Conservation (phyloP, 2,113 vertebrate species). For the Gymnobelideus leadbeateri region DNA sequence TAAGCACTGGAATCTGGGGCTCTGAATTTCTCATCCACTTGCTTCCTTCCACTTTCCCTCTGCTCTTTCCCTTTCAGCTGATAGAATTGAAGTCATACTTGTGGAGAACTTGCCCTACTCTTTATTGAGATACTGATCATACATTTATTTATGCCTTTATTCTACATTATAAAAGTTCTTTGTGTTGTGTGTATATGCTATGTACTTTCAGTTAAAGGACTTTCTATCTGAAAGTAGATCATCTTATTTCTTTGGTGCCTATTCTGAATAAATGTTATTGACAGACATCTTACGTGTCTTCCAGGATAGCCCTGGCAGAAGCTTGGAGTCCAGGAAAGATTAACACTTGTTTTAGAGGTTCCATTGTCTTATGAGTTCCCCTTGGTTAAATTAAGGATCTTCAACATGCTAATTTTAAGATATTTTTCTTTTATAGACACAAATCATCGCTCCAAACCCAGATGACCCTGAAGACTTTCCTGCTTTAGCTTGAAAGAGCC, state of each 20-base stretch:
- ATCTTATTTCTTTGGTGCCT: not conserved
- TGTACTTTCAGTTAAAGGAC: not conserved
- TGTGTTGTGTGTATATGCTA: not conserved
- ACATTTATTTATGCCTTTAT: not conserved
- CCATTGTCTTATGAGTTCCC: not conserved
- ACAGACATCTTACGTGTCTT: not conserved
- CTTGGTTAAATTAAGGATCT: not conserved
- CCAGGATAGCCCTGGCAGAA: not conserved
- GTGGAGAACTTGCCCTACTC: not conserved
- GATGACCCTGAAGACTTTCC: conserved; percentile 97
- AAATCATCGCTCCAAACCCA: conserved; percentile 88
- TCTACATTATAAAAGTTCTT: not conserved
- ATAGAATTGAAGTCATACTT: not conserved
- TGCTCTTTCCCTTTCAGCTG: not conserved
- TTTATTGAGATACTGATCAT: not conserved
- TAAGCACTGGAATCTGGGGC: not conserved
- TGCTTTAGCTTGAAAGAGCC: conserved; percentile 86
- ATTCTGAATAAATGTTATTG: not conserved
- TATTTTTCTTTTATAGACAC: conserved; percentile 76
- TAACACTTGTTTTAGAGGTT: not conserved
- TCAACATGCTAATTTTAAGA: not conserved
- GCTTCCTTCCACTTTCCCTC: not conserved
- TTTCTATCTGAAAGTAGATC: not conserved
- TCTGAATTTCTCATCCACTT: not conserved
- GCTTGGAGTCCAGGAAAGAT: not conserved